Conservation (phyloP, 1,140 invertebrate genomes). For the Brachionus paranguensis region DNA sequence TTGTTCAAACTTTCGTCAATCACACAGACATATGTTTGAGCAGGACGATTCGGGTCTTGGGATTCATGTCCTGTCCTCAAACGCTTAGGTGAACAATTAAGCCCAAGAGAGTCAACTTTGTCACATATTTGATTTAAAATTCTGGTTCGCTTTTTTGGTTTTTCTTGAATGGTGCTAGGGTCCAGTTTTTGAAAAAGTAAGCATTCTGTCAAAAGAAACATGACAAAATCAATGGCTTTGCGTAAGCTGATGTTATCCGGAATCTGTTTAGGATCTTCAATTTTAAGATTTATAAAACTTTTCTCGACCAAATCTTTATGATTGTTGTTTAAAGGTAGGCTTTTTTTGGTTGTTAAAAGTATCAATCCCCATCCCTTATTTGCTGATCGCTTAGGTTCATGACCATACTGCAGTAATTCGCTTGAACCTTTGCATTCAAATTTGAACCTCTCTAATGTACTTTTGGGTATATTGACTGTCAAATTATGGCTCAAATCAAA, state of each 20-base stretch:
- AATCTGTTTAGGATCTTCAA: not conserved
- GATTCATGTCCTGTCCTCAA: not conserved
- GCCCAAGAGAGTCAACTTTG: conserved; percentile 11
- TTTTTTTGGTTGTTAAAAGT: conserved; percentile 26
- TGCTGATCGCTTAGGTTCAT: not conserved
- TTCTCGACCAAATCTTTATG: conserved; percentile 12
- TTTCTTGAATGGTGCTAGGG: not conserved
- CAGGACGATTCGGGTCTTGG: not conserved
- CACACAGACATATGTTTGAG: conserved; percentile 37
- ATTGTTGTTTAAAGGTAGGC: not conserved
- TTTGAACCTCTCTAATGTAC: conserved; percentile 7
- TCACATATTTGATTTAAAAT: conserved; percentile 35
- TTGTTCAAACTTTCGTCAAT: conserved; percentile 36
- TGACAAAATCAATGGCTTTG: conserved; percentile 29
- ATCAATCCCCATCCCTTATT: conserved; percentile 27
- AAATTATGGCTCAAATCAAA: conserved; percentile 32
- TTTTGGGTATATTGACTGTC: not conserved
- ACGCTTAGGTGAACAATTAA: conserved; percentile 23
- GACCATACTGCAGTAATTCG: not conserved
- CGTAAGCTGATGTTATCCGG: not conserved
- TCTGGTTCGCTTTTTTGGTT: not conserved
- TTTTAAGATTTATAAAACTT: conserved; percentile 19
- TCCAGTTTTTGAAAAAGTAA: conserved; percentile 18
- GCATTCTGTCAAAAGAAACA: conserved; percentile 32
- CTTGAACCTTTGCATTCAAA: conserved; percentile 8